Conservation (phyloP, 2,888 invertebrate species). For the Lobophora halterata region DNA sequence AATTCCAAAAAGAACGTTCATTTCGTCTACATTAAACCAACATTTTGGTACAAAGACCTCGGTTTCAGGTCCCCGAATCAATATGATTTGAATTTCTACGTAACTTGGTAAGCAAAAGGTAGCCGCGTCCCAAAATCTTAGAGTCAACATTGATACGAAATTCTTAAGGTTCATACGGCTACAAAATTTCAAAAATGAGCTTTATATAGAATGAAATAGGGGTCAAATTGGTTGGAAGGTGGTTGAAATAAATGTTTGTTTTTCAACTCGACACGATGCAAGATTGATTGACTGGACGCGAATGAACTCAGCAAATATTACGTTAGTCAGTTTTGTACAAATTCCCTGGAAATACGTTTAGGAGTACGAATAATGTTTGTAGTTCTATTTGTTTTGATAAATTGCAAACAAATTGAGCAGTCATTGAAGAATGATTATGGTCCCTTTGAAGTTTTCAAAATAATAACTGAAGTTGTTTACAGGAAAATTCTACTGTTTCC, state of each 20-base stretch:
- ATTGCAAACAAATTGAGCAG: conserved; percentile 9
- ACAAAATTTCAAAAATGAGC: conserved; percentile 25
- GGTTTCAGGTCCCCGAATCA: background rate
- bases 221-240: conserved; percentile 13
- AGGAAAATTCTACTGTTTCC: too few relatives aligned
- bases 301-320: conserved; percentile 54
- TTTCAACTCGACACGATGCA: conserved; percentile 39
- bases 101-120: conserved; percentile 22
- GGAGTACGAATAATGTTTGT: conserved; percentile 10
- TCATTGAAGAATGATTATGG: too few relatives aligned
- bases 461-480: too few relatives aligned
- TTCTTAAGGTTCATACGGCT: conserved; percentile 10
- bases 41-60: background rate
- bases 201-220: conserved; percentile 24
- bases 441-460: too few relatives aligned
- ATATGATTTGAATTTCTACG: conserved; percentile 23
- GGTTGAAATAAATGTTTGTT: conserved; percentile 38
- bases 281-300: conserved; percentile 52
- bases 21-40: too few relatives aligned
- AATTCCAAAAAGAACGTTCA: too few relatives aligned
- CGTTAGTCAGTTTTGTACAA: conserved; percentile 20
- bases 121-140: conserved; percentile 22
- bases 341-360: conserved; percentile 20
- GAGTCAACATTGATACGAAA: conserved; percentile 27
- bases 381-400: conserved; percentile 9